Evolutionary conservation across 2,113 vertebrate genomes (phyloP).

Genomic region (Parus major): DNA sequence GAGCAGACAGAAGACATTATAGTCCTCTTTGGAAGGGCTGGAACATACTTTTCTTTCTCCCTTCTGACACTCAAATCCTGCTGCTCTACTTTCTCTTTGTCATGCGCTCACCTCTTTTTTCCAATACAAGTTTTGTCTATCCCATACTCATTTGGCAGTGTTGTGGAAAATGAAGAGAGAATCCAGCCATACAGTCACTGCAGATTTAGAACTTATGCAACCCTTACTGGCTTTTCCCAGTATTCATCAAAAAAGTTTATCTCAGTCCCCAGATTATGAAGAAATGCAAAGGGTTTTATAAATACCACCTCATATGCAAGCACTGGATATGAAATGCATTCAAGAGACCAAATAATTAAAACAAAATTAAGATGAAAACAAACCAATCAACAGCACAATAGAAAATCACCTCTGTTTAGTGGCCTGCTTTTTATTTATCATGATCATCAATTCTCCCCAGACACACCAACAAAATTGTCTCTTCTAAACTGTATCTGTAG

Average conservation of each 20-base stretch:
- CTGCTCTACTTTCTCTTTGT: not conserved
- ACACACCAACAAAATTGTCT: not conserved
- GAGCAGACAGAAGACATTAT: not conserved
- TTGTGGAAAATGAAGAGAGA: slow-evolving; percentile 14
- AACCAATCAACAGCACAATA: not conserved
- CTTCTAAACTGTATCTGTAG: not conserved
- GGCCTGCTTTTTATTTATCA: not conserved
- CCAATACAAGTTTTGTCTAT: slow-evolving; percentile 30
- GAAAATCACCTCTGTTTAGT: not conserved
- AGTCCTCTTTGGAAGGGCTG: not conserved
- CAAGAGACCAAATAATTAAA: not conserved
- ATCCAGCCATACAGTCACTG: not conserved
- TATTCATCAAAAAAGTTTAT: not conserved
- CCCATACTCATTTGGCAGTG: not conserved
- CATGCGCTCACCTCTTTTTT: slow-evolving; percentile 16
- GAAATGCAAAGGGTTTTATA: not conserved
- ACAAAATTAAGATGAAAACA: not conserved
- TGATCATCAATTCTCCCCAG: not conserved
- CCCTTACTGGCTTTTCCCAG: not conserved
- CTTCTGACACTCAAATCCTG: not conserved
- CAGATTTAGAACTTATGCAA: not conserved
- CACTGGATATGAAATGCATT: not conserved
- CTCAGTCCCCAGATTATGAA: not conserved
- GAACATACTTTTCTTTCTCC: not conserved
- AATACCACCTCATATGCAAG: not conserved